Base-by-base conservation (phyloP, 2,888 invertebrate species). In the Protula sp. region DNA sequence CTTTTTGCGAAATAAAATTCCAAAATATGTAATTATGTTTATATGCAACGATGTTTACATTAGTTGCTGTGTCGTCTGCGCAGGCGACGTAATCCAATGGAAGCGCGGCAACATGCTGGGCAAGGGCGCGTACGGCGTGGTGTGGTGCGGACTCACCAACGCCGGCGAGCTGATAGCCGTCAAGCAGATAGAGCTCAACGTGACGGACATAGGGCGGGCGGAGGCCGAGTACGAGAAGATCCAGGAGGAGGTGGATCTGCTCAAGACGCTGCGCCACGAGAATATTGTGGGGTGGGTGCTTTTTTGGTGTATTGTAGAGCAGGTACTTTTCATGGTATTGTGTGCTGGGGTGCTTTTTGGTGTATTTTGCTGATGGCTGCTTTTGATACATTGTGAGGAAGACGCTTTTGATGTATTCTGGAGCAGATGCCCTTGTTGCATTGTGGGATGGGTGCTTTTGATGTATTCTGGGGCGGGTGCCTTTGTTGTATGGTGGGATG, bases 271-370 rank as follows among this genome's bases (percentile, higher is more conserved):
- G 1, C 72, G 76, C 55, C 81, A 81, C 64, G 71, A 69, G 59
- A 81, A 81, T 62, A 80, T 81, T 64, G 81, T 81, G 2, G 77
- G 79, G 79, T 80, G 64, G 58, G 75, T 38, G n/a, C n/a, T n/a
- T n/a, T n/a, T n/a, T n/a, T n/a, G n/a, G n/a, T n/a, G n/a, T 64
- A 38, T 3, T 1, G 2, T 5, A 9, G 22, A 2, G 2, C 29
- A 9, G 2, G 19, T 19, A 29, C 3, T 30, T 2, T 52, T 29
- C 28, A 26, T n/a, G n/a, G n/a, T n/a, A n/a, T n/a, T n/a, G n/a
- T n/a, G n/a, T n/a, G n/a, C n/a, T n/a, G n/a, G n/a, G n/a, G n/a
- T n/a, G n/a, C n/a, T n/a, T n/a, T n/a, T n/a, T n/a, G n/a, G n/a
- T n/a, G n/a, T n/a, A n/a, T n/a, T n/a, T n/a, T n/a, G n/a, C n/a